Evolutionary conservation across 1,140 invertebrate species (phyloP).

Genomic region (Dinoponera quadriceps): DNA sequence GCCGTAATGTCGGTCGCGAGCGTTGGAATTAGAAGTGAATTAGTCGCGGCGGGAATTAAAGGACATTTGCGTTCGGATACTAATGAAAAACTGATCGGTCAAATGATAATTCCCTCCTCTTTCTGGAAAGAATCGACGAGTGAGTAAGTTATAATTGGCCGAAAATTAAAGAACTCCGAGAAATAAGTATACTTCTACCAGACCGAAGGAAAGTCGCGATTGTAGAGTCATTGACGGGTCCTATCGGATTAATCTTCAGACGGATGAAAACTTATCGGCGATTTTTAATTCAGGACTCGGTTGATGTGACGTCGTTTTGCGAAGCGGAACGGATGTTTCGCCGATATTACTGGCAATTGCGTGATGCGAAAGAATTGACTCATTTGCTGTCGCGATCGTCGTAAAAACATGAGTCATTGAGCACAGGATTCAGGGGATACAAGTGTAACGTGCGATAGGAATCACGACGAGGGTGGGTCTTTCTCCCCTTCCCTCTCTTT

Average conservation of each 20-base stretch:
- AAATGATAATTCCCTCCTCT: conserved; percentile 19
- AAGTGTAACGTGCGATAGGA: conserved; percentile 20
- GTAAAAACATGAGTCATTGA: conserved; percentile 59
- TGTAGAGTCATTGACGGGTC: background rate
- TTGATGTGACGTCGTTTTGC: background rate
- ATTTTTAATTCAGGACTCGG: background rate
- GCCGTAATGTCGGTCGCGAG: conserved; percentile 35
- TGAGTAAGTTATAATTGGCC: conserved; percentile 11
- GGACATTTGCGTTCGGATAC: conserved; percentile 20
- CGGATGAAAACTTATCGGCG: background rate
- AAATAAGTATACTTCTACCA: background rate
- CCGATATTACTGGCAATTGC: conserved; percentile 22
- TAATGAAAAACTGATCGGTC: conserved; percentile 24
- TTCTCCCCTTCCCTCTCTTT: background rate
- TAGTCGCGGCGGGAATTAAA: conserved; percentile 35
- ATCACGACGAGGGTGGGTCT: conserved; percentile 24
- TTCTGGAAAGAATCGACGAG: no score
- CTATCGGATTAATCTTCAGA: background rate
- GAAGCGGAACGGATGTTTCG: background rate
- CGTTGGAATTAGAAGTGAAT: conserved; percentile 37
- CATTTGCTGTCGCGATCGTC: conserved; percentile 39
- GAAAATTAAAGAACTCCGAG: conserved; percentile 18
- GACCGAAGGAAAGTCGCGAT: background rate
- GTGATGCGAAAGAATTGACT: conserved; percentile 43
- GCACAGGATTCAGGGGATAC: conserved; percentile 35